Evolutionary conservation across 1,140 invertebrate genomes (phyloP), one percentile per base, ranked within the genome.

Genomic region (Drosophila repleta): DNA sequence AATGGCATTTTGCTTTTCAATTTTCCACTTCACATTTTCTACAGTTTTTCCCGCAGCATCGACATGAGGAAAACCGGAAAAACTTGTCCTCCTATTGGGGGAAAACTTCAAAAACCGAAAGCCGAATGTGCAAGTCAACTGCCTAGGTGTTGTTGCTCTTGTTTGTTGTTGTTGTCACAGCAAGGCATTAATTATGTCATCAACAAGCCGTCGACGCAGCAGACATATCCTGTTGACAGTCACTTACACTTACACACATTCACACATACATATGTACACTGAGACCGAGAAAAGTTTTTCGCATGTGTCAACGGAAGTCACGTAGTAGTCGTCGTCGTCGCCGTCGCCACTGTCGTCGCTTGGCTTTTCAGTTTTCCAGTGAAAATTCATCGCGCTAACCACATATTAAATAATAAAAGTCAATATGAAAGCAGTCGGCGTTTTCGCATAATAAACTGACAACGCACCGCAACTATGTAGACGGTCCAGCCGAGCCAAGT

Each of bases 161-260:
- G 56, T 52, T 63, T 76, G 76, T 46, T 73, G 72, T 71, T 67
- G 76, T 85, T 84, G 80, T 80, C 81, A 76, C 52, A 76, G 80
- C 76, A 66, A 74, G 58, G 81, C 82, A 85, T 85, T 85, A 87
- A 87, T 87, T 85, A 85, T 85, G 82, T 79, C 82, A 85, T 87
- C 82, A 85, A 77, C 83, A 78, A 87, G 66, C 68, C 64, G 81
- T 64, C 81, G 62, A 62, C 62, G 52, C 43, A 74, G 46, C 20
- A 56, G 79, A 85, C 83, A 87, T 82, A 87, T 85, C 82, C 83
- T 85, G 82, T 85, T 85, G 82, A 81, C 81, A 78, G 73, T 29
- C 35, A 46, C 52, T 53, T 26, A 57, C 13, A 35, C 41, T 41
- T 17, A 55, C 45, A 39, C 37, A 55, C 37, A 17, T 48, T 35